Evolutionary conservation across 2,797 vertebrate species (phyloP).

Genomic region (Pseudotriccus pelzelni): DNA sequence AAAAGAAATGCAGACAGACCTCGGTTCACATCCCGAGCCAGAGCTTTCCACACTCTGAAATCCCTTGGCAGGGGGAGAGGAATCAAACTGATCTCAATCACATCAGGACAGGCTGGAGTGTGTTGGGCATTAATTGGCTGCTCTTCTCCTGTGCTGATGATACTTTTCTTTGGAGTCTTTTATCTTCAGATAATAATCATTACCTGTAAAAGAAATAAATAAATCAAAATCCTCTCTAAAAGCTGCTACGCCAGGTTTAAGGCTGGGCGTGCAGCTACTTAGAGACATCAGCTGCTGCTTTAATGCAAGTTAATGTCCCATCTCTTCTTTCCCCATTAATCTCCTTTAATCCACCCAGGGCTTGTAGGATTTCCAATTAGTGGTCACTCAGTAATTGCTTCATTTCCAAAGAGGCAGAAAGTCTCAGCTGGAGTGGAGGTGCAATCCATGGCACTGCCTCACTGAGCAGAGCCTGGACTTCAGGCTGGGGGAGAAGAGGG

Average conservation of each 20-base stretch:
- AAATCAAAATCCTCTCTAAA: not conserved
- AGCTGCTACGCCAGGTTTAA: not conserved
- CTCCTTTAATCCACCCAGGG: not conserved
- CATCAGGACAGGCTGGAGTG: not conserved
- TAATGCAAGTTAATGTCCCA: not conserved
- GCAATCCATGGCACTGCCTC: not conserved
- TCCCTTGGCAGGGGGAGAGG: not conserved
- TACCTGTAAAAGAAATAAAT: not conserved
- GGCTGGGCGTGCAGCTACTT: not conserved
- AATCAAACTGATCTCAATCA: not conserved
- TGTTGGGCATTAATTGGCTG: no score
- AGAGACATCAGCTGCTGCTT: not conserved
- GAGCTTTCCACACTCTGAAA: not conserved
- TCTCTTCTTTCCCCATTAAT: not conserved
- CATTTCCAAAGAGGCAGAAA: not conserved
- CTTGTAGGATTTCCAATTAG: not conserved
- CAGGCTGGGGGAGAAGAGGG: not conserved
- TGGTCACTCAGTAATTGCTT: not conserved
- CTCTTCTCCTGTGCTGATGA: not conserved
- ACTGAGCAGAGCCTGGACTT: not conserved
- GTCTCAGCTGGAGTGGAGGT: not conserved
- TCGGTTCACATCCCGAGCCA: not conserved
- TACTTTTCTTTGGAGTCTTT: not conserved
- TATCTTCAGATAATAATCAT: not conserved
- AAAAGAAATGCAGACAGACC: not conserved